Evolutionary conservation across 1,140 invertebrate genomes (phyloP).

Genomic region (Nephila pilipes): DNA sequence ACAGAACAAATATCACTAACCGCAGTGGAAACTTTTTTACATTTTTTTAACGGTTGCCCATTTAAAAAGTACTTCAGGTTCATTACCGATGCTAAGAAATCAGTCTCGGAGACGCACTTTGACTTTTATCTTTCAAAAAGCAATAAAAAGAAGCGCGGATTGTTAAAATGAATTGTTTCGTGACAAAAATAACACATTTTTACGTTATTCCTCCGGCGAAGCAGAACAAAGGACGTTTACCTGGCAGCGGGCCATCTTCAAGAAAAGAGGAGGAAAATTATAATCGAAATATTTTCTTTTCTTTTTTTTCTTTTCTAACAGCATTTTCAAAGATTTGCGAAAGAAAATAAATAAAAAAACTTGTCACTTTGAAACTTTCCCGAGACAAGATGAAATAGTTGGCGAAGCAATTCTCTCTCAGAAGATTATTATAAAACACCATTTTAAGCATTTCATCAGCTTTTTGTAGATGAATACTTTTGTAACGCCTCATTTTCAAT

Average conservation of each 20-base stretch:
- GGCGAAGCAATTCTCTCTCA: too few species aligned
- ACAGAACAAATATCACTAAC: not conserved
- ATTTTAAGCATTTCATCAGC: not conserved
- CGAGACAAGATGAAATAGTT: not conserved
- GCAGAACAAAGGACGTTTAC: conserved; percentile 24
- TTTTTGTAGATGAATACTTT: not conserved
- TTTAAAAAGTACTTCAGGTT: not conserved
- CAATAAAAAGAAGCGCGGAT: conserved; percentile 23
- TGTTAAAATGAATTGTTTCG: conserved; percentile 55
- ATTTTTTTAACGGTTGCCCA: not conserved
- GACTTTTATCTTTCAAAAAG: conserved; percentile 19
- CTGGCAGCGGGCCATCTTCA: conserved; percentile 16
- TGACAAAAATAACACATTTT: conserved; percentile 53
- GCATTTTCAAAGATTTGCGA: not conserved
- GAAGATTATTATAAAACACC: too few species aligned
- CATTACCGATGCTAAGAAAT: not conserved
- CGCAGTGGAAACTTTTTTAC: not conserved
- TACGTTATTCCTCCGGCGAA: conserved; percentile 29
- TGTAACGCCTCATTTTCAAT: too few species aligned
- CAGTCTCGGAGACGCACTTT: conserved; percentile 20
- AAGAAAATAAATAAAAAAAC: not conserved
- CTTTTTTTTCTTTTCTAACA: not conserved
- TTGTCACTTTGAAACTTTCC: not conserved
- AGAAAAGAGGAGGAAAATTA: not conserved
- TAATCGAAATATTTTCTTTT: not conserved